Percentiles rank a stretch among this genome's conserved stretches.
These are phyloP conservation scores for Platycheirus albimanus DNA, from an alignment of 2,888 invertebrate species.

Conservation along the genomic window DNA sequence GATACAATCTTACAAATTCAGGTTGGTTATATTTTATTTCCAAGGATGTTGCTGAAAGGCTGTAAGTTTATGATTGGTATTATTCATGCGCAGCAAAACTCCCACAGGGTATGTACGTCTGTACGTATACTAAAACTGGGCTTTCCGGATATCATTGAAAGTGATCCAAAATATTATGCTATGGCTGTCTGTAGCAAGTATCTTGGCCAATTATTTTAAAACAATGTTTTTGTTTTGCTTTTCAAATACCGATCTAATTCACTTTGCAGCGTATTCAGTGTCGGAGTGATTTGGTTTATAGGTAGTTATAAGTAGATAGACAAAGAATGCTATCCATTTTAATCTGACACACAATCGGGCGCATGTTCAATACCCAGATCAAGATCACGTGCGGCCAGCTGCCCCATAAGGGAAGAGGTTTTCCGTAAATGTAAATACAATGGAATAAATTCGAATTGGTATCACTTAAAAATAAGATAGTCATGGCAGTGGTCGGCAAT, in stretches of 20 bases:
- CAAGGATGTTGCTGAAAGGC: constrained; percentile 34
- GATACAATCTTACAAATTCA: constrained; percentile 38
- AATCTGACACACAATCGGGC: constrained; percentile 30
- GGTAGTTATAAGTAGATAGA: not conserved
- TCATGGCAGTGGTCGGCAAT: constrained; percentile 27
- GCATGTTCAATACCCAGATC: constrained; percentile 19
- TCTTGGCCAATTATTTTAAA: constrained; percentile 9
- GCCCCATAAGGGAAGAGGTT: constrained; percentile 36
- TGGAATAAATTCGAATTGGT: constrained; percentile 36
- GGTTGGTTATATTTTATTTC: constrained; percentile 14
- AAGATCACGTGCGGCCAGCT: constrained; percentile 22
- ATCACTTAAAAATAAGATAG: constrained; percentile 31
- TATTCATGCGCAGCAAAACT: constrained; percentile 6
- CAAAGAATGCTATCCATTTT: constrained; percentile 18
- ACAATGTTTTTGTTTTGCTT: constrained; percentile 7
- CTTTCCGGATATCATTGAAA: constrained; percentile 16
- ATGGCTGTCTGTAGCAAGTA: not conserved
- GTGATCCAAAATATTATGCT: not conserved
- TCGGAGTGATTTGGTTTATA: not conserved
- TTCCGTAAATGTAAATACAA: constrained; percentile 25
- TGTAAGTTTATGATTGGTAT: constrained; percentile 8
- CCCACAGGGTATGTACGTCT: not conserved
- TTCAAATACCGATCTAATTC: not conserved
- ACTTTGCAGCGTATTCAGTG: not conserved
- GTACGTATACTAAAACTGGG: not conserved